Conservation (phyloP, 2,888 invertebrate genomes). For the Xestia xanthographa region DNA sequence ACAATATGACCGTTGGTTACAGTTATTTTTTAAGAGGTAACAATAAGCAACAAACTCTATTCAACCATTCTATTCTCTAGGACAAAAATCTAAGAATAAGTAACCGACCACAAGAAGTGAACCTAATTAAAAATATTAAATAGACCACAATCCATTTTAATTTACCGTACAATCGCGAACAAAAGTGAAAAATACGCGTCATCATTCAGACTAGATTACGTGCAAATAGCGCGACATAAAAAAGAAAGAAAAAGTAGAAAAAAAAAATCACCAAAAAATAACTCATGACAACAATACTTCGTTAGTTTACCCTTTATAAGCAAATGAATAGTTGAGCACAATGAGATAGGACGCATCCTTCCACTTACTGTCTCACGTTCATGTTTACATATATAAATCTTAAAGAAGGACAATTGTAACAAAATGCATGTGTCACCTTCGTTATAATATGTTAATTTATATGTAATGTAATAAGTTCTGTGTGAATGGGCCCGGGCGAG, state of each 20-base stretch:
- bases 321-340: slow-evolving; percentile 62
- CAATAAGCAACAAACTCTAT: background rate
- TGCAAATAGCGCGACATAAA: slow-evolving; percentile 73
- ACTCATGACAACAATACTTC: slow-evolving; percentile 83
- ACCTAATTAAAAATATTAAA: slow-evolving; percentile 61
- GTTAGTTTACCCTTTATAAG: slow-evolving; percentile 80
- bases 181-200: slow-evolving; percentile 63
- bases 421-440: slow-evolving; percentile 81
- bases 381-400: slow-evolving; percentile 89
- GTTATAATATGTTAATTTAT: slow-evolving; percentile 89
- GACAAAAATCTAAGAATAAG: slow-evolving; percentile 41
- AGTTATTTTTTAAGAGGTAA: background rate
- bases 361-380: slow-evolving; percentile 78
- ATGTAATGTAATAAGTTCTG: slow-evolving; percentile 88
- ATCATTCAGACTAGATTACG: slow-evolving; percentile 69
- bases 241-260: slow-evolving; percentile 53
- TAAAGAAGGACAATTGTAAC: slow-evolving; percentile 80
- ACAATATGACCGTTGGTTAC: slow-evolving; percentile 18
- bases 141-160: slow-evolving; percentile 53
- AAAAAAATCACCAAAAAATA: slow-evolving; percentile 77
- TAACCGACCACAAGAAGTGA: slow-evolving; percentile 42
- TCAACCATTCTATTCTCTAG: background rate
- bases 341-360: slow-evolving; percentile 63
- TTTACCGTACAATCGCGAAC: slow-evolving; percentile 52
- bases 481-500: slow-evolving; percentile 76